Evolutionary conservation across 2,113 vertebrate species (phyloP).

Genomic region (Loxodonta africana): DNA sequence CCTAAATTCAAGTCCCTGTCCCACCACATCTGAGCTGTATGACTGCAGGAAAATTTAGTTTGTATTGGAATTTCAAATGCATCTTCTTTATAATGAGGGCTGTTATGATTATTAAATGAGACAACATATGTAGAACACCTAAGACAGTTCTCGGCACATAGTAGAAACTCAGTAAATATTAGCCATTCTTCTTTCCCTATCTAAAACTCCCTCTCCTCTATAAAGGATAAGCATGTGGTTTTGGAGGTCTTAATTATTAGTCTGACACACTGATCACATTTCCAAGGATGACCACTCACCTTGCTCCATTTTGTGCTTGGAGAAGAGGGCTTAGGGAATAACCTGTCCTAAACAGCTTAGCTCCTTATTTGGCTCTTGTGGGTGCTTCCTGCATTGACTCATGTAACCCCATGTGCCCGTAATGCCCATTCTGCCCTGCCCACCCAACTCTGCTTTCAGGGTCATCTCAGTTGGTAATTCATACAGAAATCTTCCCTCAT

Average conservation of each 20-base stretch:
- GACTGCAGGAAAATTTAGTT: not conserved
- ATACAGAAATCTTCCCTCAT: not conserved
- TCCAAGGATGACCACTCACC: not conserved
- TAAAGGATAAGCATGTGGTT: not conserved
- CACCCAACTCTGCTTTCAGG: not conserved
- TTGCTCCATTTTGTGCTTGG: not conserved
- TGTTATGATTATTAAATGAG: constrained; percentile 22
- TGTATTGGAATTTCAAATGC: not conserved
- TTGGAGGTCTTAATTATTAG: not conserved
- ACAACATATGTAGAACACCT: not conserved
- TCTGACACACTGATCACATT: not conserved
- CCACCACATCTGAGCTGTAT: not conserved
- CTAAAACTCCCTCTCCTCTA: not conserved
- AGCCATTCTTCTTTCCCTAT: not conserved
- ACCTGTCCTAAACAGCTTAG: not conserved
- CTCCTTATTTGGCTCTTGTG: not conserved
- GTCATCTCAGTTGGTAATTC: not conserved
- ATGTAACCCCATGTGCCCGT: not conserved
- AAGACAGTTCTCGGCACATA: not conserved
- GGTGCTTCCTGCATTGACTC: not conserved
- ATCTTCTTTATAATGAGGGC: constrained; percentile 1
- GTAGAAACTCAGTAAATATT: not conserved
- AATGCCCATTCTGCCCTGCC: not conserved
- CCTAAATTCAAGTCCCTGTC: not conserved
- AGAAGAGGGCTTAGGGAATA: not conserved